Base-by-base conservation (phyloP, 2,797 vertebrate genomes). In the Scleropages formosus region DNA sequence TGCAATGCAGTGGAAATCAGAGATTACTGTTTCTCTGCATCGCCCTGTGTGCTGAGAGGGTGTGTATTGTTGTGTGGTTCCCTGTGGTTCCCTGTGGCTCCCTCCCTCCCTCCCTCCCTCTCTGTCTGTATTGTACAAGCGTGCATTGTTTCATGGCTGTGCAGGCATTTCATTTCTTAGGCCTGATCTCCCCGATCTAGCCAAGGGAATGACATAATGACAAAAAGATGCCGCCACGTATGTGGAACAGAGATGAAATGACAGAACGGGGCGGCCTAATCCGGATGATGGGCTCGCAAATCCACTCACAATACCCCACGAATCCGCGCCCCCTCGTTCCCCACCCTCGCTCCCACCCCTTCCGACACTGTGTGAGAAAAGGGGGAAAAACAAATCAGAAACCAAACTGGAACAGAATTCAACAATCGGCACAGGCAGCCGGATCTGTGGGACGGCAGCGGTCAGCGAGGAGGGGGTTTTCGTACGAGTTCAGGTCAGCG, bases 191-290 rank as follows among this genome's bases (percentile, higher is more conserved):
- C 12, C 64, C 22, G 64, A 68, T 75, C 75, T 70, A 68, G 58
- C 59, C 44, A 61, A 31, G 12, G 75, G 56, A 56, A 20, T 65
- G 73, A 65, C 65, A 70, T 70, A 53, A 62, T 70, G 62, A 47
- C 22, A 61, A 60, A n/a, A 73, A 51, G 74, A 31, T 13, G 66
- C 10, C 12, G 15, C 58, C 11, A 22, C 51, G 24, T 69, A 49
- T 61, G 27, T 61, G 56, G 39, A 69, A 39, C 18, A n/a, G 53
- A 81, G 77, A 87, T 84, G 83, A 84, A 76, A 86, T 87, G 83
- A 88, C 88, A 88, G 86, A 89, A 88, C 84, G 78, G 77, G 84
- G 85, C 82, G 73, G 82, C 86, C 80, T 90, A 89, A 91, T 90
- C 88, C 82, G 58, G 64, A 85, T 87, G 88, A 90, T 81, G 85